Base-by-base conservation (phyloP, 2,888 invertebrate species). In the Apodemia hepburni region DNA sequence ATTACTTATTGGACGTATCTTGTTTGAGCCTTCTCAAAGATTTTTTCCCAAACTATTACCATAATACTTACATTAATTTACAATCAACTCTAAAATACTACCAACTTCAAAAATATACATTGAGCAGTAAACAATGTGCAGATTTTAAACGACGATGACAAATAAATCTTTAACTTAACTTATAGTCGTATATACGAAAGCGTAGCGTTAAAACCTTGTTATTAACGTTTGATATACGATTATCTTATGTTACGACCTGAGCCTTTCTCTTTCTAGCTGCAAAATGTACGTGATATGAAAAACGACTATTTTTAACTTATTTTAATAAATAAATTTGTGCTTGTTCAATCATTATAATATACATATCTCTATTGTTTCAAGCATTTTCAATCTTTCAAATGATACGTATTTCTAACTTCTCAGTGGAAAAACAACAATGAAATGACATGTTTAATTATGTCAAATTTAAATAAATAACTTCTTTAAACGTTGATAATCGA, bases 261-360 rank as follows among this genome's bases (percentile, higher is more conserved):
- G 60, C 65, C 65, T 64, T 60, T 62, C 54, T 38, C 61, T 38
- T 51, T 54, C n/a, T 58, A 63, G 62, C 61, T 59, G 66, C 66
- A 66, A 69, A 67, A 69, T 68, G 69, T 68, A 67, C 65, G 67
- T 66, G 65, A 69, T 66, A 68, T 65, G 70, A 66, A 61, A 67
- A 66, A 69, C 64, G 54, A 58, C 61, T 66, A 65, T 60, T 61
- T 49, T 49, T n/a, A 38, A 22, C 8, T 35, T 51, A 59, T 54
- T 49, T 58, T 45, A 42, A 58, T 58, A 66, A 64, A 64, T 59
- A 66, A 62, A 63, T 68, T 70, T 70, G 70, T 70, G 70, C 70
- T 65, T 57, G 60, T 66, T 63, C 58, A 64, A 65, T 63, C 65
- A 64, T 65, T 65, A 29, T 29, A 27, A 54, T 29, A 57, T 57